Percentiles rank a stretch among this genome's conserved stretches.
Evolutionary conservation across 1,140 invertebrate species (phyloP).

Genomic region (Coelopa frigida): DNA sequence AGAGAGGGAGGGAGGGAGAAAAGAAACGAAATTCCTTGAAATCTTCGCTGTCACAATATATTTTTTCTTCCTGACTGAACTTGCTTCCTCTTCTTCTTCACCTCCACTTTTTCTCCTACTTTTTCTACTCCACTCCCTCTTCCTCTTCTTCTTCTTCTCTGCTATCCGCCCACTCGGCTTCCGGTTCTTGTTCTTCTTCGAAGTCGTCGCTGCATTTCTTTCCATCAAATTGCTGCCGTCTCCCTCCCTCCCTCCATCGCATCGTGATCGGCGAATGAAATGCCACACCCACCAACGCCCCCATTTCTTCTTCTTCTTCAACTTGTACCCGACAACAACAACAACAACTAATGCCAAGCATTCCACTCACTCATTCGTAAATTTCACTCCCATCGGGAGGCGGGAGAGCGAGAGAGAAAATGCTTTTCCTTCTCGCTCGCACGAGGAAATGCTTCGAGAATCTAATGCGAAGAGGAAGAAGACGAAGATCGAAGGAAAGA

Average conservation of each 20-base stretch:
- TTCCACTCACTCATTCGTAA: slow-evolving; percentile 20
- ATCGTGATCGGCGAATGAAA: background rate
- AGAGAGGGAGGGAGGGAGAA: background rate
- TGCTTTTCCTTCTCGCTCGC: slow-evolving; percentile 20
- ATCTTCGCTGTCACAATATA: slow-evolving; percentile 14
- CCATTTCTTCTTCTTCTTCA: background rate
- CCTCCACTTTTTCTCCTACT: slow-evolving; percentile 3
- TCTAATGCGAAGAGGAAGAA: slow-evolving; percentile 25
- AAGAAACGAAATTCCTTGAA: slow-evolving; percentile 9
- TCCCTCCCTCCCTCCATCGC: slow-evolving; percentile 2
- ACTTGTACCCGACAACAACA: slow-evolving; percentile 16
- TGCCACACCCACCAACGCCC: slow-evolving; percentile 6
- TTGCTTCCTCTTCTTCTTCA: slow-evolving; percentile 8
- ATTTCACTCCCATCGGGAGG: slow-evolving; percentile 5
- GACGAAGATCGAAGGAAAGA: background rate
- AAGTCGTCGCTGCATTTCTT: slow-evolving; percentile 5
- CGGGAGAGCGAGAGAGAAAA: background rate
- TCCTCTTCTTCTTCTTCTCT: background rate
- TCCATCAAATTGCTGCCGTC: slow-evolving; percentile 11
- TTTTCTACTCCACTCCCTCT: background rate
- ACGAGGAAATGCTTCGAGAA: slow-evolving; percentile 45
- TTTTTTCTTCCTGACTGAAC: slow-evolving; percentile 13
- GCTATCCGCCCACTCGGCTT: slow-evolving; percentile 3
- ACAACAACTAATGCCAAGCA: slow-evolving; percentile 18
- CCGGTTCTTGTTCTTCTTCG: background rate